phyloP scores from a whole-genome alignment of 2,113 vertebrate genomes.

The Nanorana parkeri region DNA sequence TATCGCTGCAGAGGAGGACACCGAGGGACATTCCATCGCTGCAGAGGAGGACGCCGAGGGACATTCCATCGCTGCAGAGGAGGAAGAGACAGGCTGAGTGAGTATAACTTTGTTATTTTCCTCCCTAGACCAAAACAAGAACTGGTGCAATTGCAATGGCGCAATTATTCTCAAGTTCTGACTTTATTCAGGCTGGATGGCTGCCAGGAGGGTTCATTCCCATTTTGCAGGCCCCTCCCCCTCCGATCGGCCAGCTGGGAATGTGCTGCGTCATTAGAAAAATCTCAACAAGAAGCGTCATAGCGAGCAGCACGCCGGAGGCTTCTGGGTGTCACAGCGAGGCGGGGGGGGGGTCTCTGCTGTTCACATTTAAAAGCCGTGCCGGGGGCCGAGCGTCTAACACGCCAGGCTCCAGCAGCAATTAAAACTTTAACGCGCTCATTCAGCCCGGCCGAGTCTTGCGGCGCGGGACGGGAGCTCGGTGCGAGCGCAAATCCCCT shows the following conservation, averaged over 20 bases:
- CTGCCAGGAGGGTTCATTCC: slow-evolving; percentile 34
- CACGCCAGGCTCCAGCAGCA: neutral
- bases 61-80: no score
- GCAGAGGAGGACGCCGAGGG: no score
- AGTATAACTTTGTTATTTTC: no score
- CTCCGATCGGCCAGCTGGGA: slow-evolving; percentile 21
- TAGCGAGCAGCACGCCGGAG: slow-evolving; percentile 3
- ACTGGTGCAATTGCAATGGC: no score
- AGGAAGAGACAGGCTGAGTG: no score
- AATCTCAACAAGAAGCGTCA: neutral
- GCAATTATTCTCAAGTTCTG: neutral
- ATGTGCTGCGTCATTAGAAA: slow-evolving; percentile 36
- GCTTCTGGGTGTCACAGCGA: neutral
- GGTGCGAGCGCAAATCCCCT: neutral
- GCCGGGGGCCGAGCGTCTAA: neutral
- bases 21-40: no score
- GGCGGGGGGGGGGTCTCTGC: neutral
- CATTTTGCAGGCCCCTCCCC: slow-evolving; percentile 14
- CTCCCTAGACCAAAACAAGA: no score
- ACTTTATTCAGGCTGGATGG: neutral
- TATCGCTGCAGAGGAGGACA: no score
- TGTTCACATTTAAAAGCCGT: neutral
- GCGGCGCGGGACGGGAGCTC: neutral
- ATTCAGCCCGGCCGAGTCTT: neutral
- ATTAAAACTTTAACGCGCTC: neutral